Conservation (phyloP, 53 echinoderm and acorn worm species). For the Antedon mediterranea region DNA sequence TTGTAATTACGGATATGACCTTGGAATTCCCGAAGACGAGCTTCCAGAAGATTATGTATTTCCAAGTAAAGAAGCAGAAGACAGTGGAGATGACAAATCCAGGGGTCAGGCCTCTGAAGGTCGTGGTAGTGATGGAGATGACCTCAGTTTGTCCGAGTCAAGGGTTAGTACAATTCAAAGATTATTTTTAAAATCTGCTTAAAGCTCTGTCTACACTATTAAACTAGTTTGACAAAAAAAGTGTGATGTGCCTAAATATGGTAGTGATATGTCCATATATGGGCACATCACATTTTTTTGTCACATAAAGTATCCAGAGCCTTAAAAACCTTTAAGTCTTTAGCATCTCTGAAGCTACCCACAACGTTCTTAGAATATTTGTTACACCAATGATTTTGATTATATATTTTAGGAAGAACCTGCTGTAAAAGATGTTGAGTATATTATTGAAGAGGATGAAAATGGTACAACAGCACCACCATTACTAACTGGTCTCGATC, state of each 20-base stretch:
- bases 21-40: constrained; percentile 55
- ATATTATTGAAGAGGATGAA: neutral
- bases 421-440: neutral
- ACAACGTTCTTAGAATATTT: no score
- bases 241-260: no score
- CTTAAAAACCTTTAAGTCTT: no score
- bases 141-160: neutral
- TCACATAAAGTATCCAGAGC: no score
- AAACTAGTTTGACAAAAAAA: no score
- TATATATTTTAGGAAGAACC: neutral
- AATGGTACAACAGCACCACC: neutral
- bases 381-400: no score
- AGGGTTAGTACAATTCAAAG: neutral
- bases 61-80: constrained; percentile 18
- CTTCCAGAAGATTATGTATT: constrained; percentile 67
- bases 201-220: no score
- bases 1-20: constrained; percentile 67
- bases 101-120: neutral
- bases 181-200: no score
- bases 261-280: no score
- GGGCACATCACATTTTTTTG: no score
- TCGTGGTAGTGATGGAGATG: neutral
- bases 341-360: no score
- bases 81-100: constrained; percentile 24
- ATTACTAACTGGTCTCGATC: neutral